Percentiles rank a stretch among this genome's conserved stretches.
Evolutionary conservation across 2,888 invertebrate species (phyloP).

Genomic region (Plemyria rubiginata): DNA sequence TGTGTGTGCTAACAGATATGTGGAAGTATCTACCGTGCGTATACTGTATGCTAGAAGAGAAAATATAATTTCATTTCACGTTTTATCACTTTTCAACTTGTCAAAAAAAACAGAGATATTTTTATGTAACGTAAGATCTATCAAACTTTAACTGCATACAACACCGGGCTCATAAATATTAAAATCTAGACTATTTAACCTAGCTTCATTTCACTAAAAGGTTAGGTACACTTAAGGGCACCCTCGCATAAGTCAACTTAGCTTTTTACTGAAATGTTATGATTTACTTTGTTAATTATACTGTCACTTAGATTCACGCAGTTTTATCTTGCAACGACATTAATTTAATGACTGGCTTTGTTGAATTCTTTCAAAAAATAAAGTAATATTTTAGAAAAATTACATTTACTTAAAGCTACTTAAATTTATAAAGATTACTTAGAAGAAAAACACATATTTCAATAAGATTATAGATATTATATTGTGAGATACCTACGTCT

Average conservation of each 20-base stretch:
- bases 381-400: neutral
- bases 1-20: too few species aligned
- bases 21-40: too few species aligned
- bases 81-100: too few species aligned
- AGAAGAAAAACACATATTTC: conserved; percentile 29
- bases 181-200: conserved; percentile 8
- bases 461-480: conserved; percentile 28
- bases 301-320: conserved; percentile 9
- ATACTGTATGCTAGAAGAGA: too few species aligned
- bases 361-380: too few species aligned
- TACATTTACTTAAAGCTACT: conserved; percentile 7
- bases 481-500: too few species aligned
- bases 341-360: neutral
- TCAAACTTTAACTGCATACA: neutral
- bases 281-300: neutral
- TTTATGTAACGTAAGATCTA: too few species aligned
- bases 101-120: too few species aligned
- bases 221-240: conserved; percentile 7
- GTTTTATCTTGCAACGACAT: conserved; percentile 5
- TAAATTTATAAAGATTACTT: conserved; percentile 34
- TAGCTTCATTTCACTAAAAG: conserved; percentile 20
- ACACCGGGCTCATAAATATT: neutral
- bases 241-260: conserved; percentile 10
- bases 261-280: conserved; percentile 15
- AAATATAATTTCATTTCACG: too few species aligned